Evolutionary conservation across 2,113 vertebrate genomes (phyloP).

Genomic region (Oryzias javanicus): DNA sequence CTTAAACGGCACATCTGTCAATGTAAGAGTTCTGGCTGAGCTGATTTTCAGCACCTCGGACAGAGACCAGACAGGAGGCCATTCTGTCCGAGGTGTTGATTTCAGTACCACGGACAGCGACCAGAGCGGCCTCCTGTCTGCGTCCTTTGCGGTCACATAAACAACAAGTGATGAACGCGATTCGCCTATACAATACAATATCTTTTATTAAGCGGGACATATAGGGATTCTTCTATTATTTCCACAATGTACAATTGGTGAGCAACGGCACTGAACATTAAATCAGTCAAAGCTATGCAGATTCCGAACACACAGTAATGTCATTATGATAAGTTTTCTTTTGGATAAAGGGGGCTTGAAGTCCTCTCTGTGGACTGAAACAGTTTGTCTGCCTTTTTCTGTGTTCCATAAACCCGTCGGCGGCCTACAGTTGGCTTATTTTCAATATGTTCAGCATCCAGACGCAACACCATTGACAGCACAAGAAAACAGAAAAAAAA

Average conservation of each 20-base stretch:
- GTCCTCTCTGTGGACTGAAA: conserved; percentile 67
- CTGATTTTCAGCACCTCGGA: conserved; percentile 68
- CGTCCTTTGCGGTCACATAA: conserved; percentile 18
- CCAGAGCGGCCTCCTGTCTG: conserved; percentile 7
- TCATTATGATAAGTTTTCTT: conserved; percentile 78
- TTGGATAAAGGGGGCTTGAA: conserved; percentile 71
- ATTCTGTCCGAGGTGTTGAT: not conserved
- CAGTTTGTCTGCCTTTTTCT: conserved; percentile 72
- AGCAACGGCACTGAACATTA: conserved; percentile 83
- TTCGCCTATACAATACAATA: conserved; percentile 82
- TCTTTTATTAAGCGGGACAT: conserved; percentile 83
- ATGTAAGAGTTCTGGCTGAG: too few species aligned
- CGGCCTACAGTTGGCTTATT: conserved; percentile 77
- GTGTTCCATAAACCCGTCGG: conserved; percentile 72
- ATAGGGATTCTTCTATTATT: conserved; percentile 78
- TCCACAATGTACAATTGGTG: conserved; percentile 84
- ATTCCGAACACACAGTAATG: conserved; percentile 80
- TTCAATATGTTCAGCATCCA: conserved; percentile 82
- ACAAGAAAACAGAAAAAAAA: conserved; percentile 80
- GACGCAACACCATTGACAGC: conserved; percentile 86
- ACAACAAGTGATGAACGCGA: conserved; percentile 70
- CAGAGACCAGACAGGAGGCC: conserved; percentile 39
- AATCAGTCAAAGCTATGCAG: conserved; percentile 83
- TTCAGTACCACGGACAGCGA: conserved; percentile 73
- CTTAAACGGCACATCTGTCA: too few species aligned